Conservation (phyloP, 2,797 vertebrate genomes). For the Melanotaenia maccullochi region DNA sequence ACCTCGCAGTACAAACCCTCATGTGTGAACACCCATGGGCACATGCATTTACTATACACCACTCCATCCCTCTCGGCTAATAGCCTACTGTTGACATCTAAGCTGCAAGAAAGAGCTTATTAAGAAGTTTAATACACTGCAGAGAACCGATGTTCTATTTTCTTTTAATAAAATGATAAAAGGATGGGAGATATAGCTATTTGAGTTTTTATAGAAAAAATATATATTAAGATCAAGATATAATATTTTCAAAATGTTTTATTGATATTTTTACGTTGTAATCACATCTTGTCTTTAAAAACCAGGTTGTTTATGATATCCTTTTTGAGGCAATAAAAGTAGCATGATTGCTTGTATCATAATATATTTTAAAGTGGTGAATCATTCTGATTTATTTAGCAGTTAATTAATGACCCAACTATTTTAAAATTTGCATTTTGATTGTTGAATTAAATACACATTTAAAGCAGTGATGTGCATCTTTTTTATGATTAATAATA, state of each 20-base stretch:
- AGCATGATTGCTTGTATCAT: no score
- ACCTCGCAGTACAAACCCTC: constrained; percentile 43
- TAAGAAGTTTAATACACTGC: neutral
- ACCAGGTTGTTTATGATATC: no score
- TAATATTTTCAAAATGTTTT: neutral
- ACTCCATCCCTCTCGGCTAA: neutral
- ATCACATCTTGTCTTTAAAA: no score
- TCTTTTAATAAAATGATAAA: neutral
- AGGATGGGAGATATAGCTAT: neutral
- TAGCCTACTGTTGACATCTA: constrained; percentile 6
- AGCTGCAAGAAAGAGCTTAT: neutral
- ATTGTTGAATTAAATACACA: neutral
- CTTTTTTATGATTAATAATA: constrained; percentile 8
- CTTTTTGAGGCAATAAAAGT: no score
- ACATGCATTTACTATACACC: neutral
- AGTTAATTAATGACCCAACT: no score
- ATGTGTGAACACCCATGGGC: constrained; percentile 5
- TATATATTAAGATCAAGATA: no score
- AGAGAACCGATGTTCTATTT: neutral
- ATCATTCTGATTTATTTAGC: no score
- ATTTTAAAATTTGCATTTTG: neutral
- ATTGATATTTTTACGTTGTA: neutral
- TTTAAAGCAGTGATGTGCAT: neutral
- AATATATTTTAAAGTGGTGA: no score
- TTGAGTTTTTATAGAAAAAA: neutral